Percentiles rank a stretch among this genome's conserved stretches.
These are phyloP conservation scores for Dasyornis broadbenti DNA, from an alignment of 2,113 vertebrate species.

Conservation along the genomic window DNA sequence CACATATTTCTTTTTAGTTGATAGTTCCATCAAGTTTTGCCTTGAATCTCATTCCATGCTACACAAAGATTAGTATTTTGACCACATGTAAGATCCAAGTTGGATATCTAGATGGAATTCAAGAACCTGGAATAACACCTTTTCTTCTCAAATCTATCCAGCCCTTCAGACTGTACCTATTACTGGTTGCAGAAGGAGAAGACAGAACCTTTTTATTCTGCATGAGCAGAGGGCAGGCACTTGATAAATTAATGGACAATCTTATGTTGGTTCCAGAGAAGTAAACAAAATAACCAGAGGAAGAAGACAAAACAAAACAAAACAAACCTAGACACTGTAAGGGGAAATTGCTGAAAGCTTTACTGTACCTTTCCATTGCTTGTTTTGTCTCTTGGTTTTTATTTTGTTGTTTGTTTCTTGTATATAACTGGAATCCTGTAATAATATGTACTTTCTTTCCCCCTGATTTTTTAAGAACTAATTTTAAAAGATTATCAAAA, in stretches of 20 bases:
- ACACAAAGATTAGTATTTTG: slow-evolving; percentile 21
- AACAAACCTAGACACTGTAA: background rate
- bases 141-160: slow-evolving; percentile 52
- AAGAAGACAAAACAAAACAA: background rate
- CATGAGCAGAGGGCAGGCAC: slow-evolving; percentile 47
- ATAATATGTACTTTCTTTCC: fast-evolving
- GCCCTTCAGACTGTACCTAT: slow-evolving; percentile 43
- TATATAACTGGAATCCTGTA: background rate
- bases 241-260: slow-evolving; percentile 68
- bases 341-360: background rate
- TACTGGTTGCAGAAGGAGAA: slow-evolving; percentile 61
- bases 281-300: slow-evolving; percentile 24
- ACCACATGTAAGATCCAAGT: slow-evolving; percentile 42
- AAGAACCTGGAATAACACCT: slow-evolving; percentile 59
- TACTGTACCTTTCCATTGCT: background rate
- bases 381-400: background rate
- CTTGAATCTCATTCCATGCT: slow-evolving; percentile 34
- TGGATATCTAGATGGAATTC: slow-evolving; percentile 54
- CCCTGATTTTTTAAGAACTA: background rate
- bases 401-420: background rate
- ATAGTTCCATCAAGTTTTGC: slow-evolving; percentile 1
- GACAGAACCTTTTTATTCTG: slow-evolving; percentile 44
- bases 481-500: background rate
- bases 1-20: background rate
- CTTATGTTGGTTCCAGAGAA: background rate